Evolutionary conservation across 37 sponge, comb jelly and placozoan species (phyloP).

Genomic region (Oscarella lobularis): DNA sequence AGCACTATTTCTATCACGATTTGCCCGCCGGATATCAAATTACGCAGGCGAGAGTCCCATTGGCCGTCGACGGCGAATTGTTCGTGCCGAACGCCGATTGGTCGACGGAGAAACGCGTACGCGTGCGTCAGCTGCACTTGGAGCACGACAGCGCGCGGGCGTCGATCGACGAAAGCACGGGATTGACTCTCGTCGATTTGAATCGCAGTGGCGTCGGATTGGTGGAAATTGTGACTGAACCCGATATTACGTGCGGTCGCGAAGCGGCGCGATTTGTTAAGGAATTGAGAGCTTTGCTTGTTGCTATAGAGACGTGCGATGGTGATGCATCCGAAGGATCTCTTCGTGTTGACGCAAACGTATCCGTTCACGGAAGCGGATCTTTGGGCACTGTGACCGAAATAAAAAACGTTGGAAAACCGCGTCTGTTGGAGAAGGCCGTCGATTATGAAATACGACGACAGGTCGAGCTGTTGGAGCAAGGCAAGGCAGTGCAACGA

Average conservation of each 20-base stretch:
- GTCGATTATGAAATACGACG: slow-evolving; percentile 42
- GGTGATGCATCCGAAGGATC: slow-evolving; percentile 38
- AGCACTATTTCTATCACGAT: slow-evolving; percentile 65
- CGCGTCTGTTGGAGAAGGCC: slow-evolving; percentile 28
- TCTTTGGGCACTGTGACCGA: slow-evolving; percentile 28
- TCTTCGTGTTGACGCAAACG: slow-evolving; percentile 56
- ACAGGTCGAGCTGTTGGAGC: slow-evolving; percentile 25
- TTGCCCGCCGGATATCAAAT: slow-evolving; percentile 62
- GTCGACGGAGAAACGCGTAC: background rate
- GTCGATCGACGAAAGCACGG: background rate
- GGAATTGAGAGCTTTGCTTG: slow-evolving; percentile 30
- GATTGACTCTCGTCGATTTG: slow-evolving; percentile 29
- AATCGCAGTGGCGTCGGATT: slow-evolving; percentile 53
- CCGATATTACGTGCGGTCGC: slow-evolving; percentile 22
- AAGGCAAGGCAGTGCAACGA: slow-evolving; percentile 17
- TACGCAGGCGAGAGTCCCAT: slow-evolving; percentile 42
- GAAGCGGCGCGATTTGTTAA: slow-evolving; percentile 37
- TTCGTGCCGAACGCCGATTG: background rate
- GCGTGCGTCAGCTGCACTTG: slow-evolving; percentile 29
- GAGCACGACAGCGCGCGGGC: slow-evolving; percentile 54
- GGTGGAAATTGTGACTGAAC: slow-evolving; percentile 64
- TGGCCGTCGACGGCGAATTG: slow-evolving; percentile 33
- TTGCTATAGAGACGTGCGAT: slow-evolving; percentile 31
- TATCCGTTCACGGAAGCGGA: slow-evolving; percentile 20
- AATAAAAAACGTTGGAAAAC: slow-evolving; percentile 37